A percentile compares a stretch with the other conserved stretches of the same genome.
Conservation (phyloP, 2,113 vertebrate genomes). For the Poeciliopsis turrubarensis region DNA sequence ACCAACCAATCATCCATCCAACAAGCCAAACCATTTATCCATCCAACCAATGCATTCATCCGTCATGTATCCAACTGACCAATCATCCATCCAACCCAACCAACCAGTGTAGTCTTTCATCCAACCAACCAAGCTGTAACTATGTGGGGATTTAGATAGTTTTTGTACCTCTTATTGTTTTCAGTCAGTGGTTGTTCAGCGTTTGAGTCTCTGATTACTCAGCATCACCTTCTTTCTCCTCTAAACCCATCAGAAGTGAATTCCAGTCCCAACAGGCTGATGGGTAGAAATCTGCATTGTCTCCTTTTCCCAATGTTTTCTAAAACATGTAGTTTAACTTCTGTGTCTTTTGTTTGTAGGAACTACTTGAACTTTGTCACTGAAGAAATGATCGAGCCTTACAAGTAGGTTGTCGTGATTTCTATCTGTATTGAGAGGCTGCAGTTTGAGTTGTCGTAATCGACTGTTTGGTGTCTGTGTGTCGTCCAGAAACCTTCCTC, state of each 20-base stretch:
- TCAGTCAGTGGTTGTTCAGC: no score
- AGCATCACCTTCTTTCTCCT: not conserved
- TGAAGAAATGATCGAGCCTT: slow-evolving; percentile 98
- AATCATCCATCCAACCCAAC: no score
- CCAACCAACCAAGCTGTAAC: not conserved
- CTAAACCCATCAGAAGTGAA: not conserved
- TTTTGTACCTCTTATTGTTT: no score
- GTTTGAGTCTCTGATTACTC: no score
- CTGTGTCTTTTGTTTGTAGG: slow-evolving; percentile 76
- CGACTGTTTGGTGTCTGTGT: not conserved
- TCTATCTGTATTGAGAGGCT: not conserved
- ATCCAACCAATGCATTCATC: no score
- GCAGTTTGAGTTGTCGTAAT: not conserved
- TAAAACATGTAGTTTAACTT: not conserved
- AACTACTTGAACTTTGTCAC: slow-evolving; percentile 99
- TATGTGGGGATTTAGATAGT: no score
- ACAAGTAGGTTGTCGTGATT: slow-evolving; percentile 81
- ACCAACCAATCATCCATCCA: no score
- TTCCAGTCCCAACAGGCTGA: not conserved
- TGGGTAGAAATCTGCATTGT: not conserved
- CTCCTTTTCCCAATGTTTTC: not conserved
- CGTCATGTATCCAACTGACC: no score
- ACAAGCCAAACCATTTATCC: no score
- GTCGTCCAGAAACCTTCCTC: slow-evolving; percentile 89
- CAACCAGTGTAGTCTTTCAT: no score